phyloP scores from a whole-genome alignment of 2,113 vertebrate genomes.

The Callipepla californica region DNA sequence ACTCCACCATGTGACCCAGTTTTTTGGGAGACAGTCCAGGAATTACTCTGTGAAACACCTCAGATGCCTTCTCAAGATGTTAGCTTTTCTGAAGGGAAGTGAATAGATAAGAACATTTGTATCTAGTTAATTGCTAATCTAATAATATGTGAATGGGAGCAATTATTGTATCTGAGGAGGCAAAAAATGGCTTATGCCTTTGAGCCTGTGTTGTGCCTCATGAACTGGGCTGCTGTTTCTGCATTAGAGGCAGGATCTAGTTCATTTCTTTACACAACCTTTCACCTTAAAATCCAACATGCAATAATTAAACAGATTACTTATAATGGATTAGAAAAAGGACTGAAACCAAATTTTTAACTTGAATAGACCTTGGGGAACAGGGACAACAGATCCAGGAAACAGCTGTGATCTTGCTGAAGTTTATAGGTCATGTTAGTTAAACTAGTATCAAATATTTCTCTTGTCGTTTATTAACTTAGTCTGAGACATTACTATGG shows the following conservation, averaged over 20 bases:
- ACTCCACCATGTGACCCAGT: neutral
- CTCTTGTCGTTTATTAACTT: neutral
- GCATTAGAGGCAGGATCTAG: neutral
- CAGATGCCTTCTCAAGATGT: neutral
- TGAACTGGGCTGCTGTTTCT: neutral
- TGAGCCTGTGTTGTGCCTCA: neutral
- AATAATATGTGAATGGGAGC: neutral
- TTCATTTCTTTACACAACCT: neutral
- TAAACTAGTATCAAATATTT: neutral
- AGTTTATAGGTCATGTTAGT: neutral
- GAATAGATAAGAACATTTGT: neutral
- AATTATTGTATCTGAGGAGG: neutral
- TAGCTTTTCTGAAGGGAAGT: neutral
- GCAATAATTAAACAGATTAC: neutral
- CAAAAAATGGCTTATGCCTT: neutral
- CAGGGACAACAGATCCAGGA: neutral
- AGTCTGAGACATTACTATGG: neutral
- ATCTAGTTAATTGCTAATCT: neutral
- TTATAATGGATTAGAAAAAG: neutral
- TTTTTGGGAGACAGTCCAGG: neutral
- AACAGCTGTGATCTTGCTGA: neutral
- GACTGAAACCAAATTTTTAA: neutral
- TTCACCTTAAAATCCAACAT: neutral
- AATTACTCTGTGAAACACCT: neutral
- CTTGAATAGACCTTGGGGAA: neutral